Evolutionary conservation across 2,888 invertebrate species (phyloP).

Genomic region (Lasius fuliginosus): DNA sequence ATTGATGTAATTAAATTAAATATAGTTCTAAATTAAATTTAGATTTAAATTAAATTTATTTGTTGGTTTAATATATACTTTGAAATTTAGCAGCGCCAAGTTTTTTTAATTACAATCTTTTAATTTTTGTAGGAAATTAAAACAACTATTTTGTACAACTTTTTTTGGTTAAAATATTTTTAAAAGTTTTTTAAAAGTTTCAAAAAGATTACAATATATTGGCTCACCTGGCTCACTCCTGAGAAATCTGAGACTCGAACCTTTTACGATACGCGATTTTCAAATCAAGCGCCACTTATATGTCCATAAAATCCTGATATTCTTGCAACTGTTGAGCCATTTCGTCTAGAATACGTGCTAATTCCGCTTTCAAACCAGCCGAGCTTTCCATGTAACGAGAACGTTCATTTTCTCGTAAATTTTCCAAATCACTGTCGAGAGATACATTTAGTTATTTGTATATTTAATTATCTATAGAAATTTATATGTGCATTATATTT

Average conservation of each 20-base stretch:
- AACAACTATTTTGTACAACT: too few species aligned
- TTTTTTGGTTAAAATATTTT: too few species aligned
- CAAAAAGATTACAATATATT: too few species aligned
- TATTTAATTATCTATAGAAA: neutral
- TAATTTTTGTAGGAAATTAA: too few species aligned
- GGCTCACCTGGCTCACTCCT: conserved; percentile 89
- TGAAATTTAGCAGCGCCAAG: too few species aligned
- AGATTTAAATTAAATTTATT: too few species aligned
- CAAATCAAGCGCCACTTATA: conserved; percentile 96
- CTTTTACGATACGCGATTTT: conserved; percentile 97
- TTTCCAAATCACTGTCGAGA: conserved; percentile 92
- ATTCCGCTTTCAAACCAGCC: conserved; percentile 92
- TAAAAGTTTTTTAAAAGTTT: too few species aligned
- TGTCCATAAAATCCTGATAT: conserved; percentile 98
- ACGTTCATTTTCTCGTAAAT: conserved; percentile 93
- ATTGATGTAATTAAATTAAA: too few species aligned
- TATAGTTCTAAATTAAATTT: too few species aligned
- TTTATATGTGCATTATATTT: neutral
- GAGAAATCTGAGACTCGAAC: conserved; percentile 94
- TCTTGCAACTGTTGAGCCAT: conserved; percentile 96
- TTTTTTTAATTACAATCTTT: too few species aligned
- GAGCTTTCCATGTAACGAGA: conserved; percentile 92
- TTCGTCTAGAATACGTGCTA: conserved; percentile 93
- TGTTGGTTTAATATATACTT: too few species aligned
- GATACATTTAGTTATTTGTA: conserved; percentile 77